phyloP scores from a whole-genome alignment of 2,888 invertebrate genomes.

The Panopea generosa region DNA sequence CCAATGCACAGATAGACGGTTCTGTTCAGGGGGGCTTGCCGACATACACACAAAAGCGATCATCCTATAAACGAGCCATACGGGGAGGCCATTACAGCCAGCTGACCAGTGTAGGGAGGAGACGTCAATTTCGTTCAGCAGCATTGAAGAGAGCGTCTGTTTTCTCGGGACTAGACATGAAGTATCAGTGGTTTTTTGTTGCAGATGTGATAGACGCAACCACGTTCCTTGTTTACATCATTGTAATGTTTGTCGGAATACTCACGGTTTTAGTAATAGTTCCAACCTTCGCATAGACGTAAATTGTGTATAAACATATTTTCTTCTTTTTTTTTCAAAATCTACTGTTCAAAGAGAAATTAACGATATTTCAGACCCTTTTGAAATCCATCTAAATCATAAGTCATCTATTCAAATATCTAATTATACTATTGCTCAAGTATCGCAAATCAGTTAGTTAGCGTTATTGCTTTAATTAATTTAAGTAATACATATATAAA shows the following conservation, averaged over 20 bases:
- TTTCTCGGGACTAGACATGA: conserved; percentile 47
- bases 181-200: conserved; percentile 79
- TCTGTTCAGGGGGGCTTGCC: neutral
- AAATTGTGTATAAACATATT: too few relatives aligned
- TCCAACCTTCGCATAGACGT: conserved; percentile 58
- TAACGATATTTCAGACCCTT: too few relatives aligned
- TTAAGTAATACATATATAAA: too few relatives aligned
- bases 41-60: conserved; percentile 42
- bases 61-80: conserved; percentile 56
- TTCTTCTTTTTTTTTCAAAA: too few relatives aligned
- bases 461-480: too few relatives aligned
- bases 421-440: too few relatives aligned
- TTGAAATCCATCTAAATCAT: too few relatives aligned
- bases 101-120: too few relatives aligned
- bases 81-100: conserved; percentile 15
- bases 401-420: too few relatives aligned
- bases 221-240: conserved; percentile 76
- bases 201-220: conserved; percentile 80
- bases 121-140: too few relatives aligned
- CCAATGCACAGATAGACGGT: neutral
- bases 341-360: too few relatives aligned
- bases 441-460: too few relatives aligned
- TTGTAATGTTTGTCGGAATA: conserved; percentile 76
- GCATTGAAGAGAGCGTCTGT: conserved; percentile 9
- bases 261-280: conserved; percentile 72